Evolutionary conservation across 2,113 vertebrate species (phyloP).

Genomic region (Platysternon megacephalum): DNA sequence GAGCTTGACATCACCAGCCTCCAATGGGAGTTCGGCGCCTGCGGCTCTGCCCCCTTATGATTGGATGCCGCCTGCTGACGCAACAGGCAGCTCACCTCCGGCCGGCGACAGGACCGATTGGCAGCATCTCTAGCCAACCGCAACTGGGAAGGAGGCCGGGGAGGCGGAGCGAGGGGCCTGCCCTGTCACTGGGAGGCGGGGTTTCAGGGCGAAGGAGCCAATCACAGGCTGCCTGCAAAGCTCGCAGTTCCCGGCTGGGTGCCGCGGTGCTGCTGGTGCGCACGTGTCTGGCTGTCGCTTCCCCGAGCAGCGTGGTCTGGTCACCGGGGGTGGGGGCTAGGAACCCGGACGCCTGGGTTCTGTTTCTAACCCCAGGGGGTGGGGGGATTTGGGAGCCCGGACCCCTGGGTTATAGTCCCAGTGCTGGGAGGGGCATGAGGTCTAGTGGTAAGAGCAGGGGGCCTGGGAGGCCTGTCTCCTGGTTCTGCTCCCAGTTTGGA

Average conservation of each 20-base stretch:
- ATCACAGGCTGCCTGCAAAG: not conserved
- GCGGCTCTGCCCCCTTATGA: not conserved
- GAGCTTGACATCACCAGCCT: constrained; percentile 26
- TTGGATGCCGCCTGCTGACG: fast-evolving
- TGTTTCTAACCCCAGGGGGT: too few relatives aligned
- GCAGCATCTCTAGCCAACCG: not conserved
- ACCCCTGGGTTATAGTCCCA: too few relatives aligned
- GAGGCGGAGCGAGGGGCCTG: not conserved
- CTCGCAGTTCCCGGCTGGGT: not conserved
- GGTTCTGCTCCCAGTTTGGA: not conserved
- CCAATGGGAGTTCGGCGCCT: not conserved
- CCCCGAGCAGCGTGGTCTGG: not conserved
- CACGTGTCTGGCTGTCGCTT: not conserved
- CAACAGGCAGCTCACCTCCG: not conserved
- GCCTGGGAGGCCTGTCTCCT: not conserved
- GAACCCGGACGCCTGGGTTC: not conserved
- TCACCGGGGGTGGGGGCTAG: too few relatives aligned
- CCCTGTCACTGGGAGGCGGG: not conserved
- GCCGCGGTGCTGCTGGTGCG: not conserved
- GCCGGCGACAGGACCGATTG: fast-evolving
- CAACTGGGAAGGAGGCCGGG: not conserved
- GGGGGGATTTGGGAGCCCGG: too few relatives aligned
- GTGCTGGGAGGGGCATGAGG: too few relatives aligned
- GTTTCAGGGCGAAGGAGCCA: not conserved
- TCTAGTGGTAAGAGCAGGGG: not conserved